Evolutionary conservation across 2,113 vertebrate species (phyloP).

Genomic region (Haemorhous mexicanus): DNA sequence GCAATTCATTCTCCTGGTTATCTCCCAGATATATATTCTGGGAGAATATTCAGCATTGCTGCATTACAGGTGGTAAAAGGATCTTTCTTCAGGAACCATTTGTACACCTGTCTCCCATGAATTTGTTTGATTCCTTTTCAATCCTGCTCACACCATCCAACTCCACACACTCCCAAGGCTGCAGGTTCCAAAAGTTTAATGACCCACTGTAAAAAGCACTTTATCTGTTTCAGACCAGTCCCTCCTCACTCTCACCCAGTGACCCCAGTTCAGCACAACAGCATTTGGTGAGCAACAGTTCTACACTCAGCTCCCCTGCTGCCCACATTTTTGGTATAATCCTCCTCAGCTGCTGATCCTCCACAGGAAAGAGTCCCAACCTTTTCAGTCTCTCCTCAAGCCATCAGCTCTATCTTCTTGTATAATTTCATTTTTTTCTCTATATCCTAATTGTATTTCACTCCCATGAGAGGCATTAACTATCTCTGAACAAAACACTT

Average conservation of each 20-base stretch:
- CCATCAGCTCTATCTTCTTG: not conserved
- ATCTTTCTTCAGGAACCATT: not conserved
- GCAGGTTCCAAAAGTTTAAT: not conserved
- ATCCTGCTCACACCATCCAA: not conserved
- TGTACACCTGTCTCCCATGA: not conserved
- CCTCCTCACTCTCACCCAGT: not conserved
- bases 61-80: not conserved
- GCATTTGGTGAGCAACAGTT: not conserved
- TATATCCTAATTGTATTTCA: not conserved
- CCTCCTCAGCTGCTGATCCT: not conserved
- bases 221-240: not conserved
- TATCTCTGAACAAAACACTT: not conserved
- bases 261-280: not conserved
- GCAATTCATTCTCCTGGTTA: not conserved
- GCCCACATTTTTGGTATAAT: not conserved
- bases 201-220: not conserved
- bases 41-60: not conserved
- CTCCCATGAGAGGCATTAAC: not conserved
- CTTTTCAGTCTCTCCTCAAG: not conserved
- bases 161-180: not conserved
- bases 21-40: not conserved
- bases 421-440: not conserved
- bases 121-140: not conserved
- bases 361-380: not conserved
- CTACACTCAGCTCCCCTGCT: not conserved